Percentiles rank a stretch among this genome's conserved stretches.
phyloP scores from a whole-genome alignment of 2,113 vertebrate species.

The Lepidothrix coronata region DNA sequence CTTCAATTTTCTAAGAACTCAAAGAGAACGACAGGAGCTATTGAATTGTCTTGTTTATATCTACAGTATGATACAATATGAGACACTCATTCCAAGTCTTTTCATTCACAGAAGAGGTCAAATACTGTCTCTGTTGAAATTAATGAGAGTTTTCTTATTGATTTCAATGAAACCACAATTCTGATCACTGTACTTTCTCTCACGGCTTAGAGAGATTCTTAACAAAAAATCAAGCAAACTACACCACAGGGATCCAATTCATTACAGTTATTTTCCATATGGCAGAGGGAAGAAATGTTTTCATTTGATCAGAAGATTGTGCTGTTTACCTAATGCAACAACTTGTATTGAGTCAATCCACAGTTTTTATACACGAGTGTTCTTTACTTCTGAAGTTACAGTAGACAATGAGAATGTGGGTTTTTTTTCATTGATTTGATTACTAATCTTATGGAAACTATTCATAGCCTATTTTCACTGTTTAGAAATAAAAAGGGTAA shows the following conservation, averaged over 20 bases:
- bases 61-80: neutral
- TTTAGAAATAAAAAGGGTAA: neutral
- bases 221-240: neutral
- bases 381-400: neutral
- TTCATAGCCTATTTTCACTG: neutral
- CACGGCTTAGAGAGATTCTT: neutral
- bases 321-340: neutral
- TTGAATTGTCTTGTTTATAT: neutral
- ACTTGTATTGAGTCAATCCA: neutral
- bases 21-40: neutral
- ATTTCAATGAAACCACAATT: neutral
- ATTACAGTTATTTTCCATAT: neutral
- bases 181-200: neutral
- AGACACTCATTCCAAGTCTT: neutral
- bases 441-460: neutral
- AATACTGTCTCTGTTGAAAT: neutral
- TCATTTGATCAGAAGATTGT: neutral
- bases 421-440: neutral
- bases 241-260: neutral
- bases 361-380: neutral
- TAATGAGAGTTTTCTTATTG: neutral
- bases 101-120: neutral
- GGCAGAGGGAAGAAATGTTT: neutral
- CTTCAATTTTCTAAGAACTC: neutral
- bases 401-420: accelerated